phyloP scores from a whole-genome alignment of 1,140 invertebrate genomes.

The Leptoteleia sp. region DNA sequence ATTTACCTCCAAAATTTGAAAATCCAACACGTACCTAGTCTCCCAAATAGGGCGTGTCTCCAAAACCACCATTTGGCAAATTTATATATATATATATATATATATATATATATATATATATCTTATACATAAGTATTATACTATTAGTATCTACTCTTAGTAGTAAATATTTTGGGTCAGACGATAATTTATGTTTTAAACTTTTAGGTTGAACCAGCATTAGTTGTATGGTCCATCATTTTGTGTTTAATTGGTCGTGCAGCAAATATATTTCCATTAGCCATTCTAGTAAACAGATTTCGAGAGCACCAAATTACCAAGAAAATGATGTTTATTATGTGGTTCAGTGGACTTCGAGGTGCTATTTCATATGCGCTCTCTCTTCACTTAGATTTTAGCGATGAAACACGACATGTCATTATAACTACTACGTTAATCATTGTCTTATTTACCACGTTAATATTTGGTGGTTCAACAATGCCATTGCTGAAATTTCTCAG shows the following conservation, averaged over 20 bases:
- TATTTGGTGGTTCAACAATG: slow-evolving; percentile 98
- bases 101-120: no score
- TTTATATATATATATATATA: no score
- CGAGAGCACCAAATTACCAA: slow-evolving; percentile 98
- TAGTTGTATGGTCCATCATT: slow-evolving; percentile 96
- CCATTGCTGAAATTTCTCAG: slow-evolving; percentile 93
- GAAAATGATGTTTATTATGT: slow-evolving; percentile 99
- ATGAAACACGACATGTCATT: slow-evolving; percentile 96
- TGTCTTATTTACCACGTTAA: slow-evolving; percentile 96
- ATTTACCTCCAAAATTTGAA: no score
- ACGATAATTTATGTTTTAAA: no score
- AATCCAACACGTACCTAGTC: no score
- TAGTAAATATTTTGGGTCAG: no score
- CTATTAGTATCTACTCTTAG: no score
- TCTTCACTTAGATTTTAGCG: slow-evolving; percentile 96
- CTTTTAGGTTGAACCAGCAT: slow-evolving; percentile 85
- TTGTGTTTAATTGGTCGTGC: slow-evolving; percentile 96
- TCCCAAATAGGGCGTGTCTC: no score
- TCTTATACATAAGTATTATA: no score
- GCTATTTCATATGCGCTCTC: slow-evolving; percentile 99
- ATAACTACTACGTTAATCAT: slow-evolving; percentile 98
- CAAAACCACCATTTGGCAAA: no score
- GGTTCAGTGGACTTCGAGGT: slow-evolving; percentile 98
- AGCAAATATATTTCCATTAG: slow-evolving; percentile 97
- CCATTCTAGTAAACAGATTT: slow-evolving; percentile 96